Evolutionary conservation across 2,888 invertebrate genomes (phyloP).

Genomic region (Herminia tarsipennalis): DNA sequence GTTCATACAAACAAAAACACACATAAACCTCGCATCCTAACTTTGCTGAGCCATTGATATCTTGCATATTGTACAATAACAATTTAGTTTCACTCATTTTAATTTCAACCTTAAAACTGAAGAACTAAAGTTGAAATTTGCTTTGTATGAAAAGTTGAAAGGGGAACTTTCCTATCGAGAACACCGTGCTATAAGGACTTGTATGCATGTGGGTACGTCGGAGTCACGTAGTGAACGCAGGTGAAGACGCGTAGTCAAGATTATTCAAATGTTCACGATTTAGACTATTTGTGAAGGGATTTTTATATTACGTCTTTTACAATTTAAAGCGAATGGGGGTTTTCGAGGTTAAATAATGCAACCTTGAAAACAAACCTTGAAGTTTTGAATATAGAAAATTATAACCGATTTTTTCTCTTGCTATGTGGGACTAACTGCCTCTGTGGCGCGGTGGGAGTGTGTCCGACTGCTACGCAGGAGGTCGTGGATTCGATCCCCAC

Average conservation of each 20-base stretch:
- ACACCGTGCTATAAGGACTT: conserved; percentile 3
- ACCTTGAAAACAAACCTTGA: too few relatives aligned
- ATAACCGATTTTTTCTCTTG: too few relatives aligned
- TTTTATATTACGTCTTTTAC: background rate
- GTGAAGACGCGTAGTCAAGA: background rate
- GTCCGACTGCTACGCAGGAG: too few relatives aligned
- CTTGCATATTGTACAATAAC: conserved; percentile 21
- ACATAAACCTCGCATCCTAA: conserved; percentile 18
- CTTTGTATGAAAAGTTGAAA: background rate
- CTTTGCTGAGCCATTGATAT: conserved; percentile 31
- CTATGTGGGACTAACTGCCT: too few relatives aligned
- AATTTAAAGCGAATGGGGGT: too few relatives aligned
- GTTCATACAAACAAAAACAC: conserved; percentile 13
- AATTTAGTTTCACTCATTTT: background rate
- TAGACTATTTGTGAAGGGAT: background rate
- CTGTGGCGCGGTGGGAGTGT: too few relatives aligned
- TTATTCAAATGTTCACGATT: conserved; percentile 5
- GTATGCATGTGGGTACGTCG: conserved; percentile 11
- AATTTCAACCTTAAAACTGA: background rate
- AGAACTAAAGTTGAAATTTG: background rate
- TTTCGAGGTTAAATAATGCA: too few relatives aligned
- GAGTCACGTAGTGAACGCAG: conserved; percentile 10
- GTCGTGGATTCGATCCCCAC: too few relatives aligned
- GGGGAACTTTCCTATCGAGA: background rate
- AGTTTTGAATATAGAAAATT: too few relatives aligned